Evolutionary conservation across 2,797 vertebrate species (phyloP), one percentile per base, ranked within the genome.

Genomic region (Pipistrellus pipistrellus): DNA sequence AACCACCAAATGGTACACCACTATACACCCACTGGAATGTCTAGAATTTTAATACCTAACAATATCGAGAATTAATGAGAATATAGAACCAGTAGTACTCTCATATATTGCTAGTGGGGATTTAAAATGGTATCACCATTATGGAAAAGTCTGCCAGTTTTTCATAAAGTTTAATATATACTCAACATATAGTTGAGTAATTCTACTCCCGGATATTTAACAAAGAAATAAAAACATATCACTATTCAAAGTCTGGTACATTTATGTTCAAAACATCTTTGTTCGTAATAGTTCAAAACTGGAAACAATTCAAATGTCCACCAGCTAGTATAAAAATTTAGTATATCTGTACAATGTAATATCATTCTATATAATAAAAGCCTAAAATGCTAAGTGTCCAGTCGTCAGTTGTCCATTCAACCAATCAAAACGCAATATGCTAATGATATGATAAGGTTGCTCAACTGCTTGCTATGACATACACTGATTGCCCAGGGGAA

Each of bases 221-320:
- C 32, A 71, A n/a, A 72, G 32, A 89, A 89, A 90, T 83, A 46
- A 88, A 51, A 88, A 55, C 18, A 46, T 69, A 32, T 21, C 11
- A 12, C 51, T 51, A 69, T 41, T 21, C 13, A 84, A 93, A 89
- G 21, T 51, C 3, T 59, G 62, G 11, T 71, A 27, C 9, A 51
- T 78, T 44, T 71, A 78, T 85, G 21, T 71, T 77, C 21, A 51
- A 27, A 84, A 68, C 11, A 62, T 41, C 44, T 84, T 89, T 83
- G 6, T 84, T 77, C 41, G 7, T 77, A 84, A 64, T 30, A 84
- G 32, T 84, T n/a, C 44, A 53, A 85, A 88, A 57, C 6, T 38
- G 59, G n/a, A 72, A 82, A 81, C 17, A 81, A 82, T 23, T 93
- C 77, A 82, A 77, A 69, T 84, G 62, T 77, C 51, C 20, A 62